phyloP scores from a whole-genome alignment of 2,797 vertebrate genomes.

The Coregonus ussuriensis region DNA sequence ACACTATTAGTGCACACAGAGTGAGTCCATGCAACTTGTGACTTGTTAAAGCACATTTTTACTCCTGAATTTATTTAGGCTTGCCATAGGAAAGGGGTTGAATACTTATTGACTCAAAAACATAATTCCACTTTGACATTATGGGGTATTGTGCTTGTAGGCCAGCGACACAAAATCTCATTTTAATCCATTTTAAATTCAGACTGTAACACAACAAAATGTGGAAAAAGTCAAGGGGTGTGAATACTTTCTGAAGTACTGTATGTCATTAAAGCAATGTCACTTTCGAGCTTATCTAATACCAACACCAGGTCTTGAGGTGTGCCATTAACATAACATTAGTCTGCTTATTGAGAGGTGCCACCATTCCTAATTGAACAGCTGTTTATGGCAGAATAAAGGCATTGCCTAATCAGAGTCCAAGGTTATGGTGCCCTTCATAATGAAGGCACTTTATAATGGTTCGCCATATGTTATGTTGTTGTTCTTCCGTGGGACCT shows the following conservation, averaged over 20 bases:
- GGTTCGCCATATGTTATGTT: not conserved
- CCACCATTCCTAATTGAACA: not conserved
- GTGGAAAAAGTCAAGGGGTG: no score
- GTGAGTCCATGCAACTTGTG: no score
- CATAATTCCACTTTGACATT: no score
- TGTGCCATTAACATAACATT: slow-evolving; percentile 42
- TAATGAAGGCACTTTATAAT: not conserved
- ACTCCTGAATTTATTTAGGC: no score
- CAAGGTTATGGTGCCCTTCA: not conserved
- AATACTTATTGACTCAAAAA: no score
- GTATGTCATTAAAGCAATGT: not conserved
- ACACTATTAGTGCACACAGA: no score
- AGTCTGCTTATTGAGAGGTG: slow-evolving; percentile 35
- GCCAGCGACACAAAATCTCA: no score
- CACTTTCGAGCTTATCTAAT: not conserved
- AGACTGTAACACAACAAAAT: no score
- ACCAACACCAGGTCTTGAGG: slow-evolving; percentile 29
- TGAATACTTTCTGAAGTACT: not conserved
- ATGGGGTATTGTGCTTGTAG: no score
- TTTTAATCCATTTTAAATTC: no score
- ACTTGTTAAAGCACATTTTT: no score
- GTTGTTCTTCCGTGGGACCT: not conserved
- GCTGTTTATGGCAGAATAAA: slow-evolving; percentile 2
- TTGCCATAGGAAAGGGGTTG: no score
- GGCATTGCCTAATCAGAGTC: not conserved